Base-by-base conservation (phyloP, 2,113 vertebrate genomes). In the Neotoma lepida region DNA sequence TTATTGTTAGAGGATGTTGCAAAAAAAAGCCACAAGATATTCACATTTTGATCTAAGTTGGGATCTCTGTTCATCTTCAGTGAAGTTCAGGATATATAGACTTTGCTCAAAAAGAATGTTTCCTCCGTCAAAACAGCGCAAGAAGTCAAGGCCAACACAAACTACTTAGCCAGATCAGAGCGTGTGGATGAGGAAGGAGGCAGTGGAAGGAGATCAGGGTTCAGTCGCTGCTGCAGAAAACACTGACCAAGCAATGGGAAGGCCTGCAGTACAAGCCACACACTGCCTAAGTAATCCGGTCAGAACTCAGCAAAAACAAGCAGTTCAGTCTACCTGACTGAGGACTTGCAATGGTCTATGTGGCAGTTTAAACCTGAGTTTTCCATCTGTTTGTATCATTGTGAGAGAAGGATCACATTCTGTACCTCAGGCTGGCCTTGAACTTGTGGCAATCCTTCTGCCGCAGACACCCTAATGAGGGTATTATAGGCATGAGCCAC, bases 41-140 rank as follows among this genome's bases (percentile, higher is more conserved):
- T 9, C 28, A 35, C 13, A 46, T 63, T 93, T 91, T 68, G 73
- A 24, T 6, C 22, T 66, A 66, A 64, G 41, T 76, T 92, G 51
- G 15, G 56, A 73, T 1, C 10, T 88, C 66, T 91, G 90, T 49
- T 86, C 73, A 30, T 86, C 77, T 74, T 92, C n/a, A 91, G 14
- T 86, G 74, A 85, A 9, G 89, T 88, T 88, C 33, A 90, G 41
- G n/a, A 70, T 76, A 61, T 92, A 15, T 93, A 76, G 81, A 46
- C 44, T 84, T 95, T 93, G 39, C 4, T 20, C 51, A 81, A 35
- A 77, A 39, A n/a, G 0, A 74, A 20, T 30, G 63, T 49, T 73
- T 82, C 66, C 41, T 2, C 61, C 64, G 39, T 93, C 28, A 54
- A 3, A 56, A 84, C 0, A 85, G 35, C 44, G 33, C 39, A 44